Evolutionary conservation across 2,113 vertebrate genomes (phyloP).

Genomic region (Anoplopoma fimbria): DNA sequence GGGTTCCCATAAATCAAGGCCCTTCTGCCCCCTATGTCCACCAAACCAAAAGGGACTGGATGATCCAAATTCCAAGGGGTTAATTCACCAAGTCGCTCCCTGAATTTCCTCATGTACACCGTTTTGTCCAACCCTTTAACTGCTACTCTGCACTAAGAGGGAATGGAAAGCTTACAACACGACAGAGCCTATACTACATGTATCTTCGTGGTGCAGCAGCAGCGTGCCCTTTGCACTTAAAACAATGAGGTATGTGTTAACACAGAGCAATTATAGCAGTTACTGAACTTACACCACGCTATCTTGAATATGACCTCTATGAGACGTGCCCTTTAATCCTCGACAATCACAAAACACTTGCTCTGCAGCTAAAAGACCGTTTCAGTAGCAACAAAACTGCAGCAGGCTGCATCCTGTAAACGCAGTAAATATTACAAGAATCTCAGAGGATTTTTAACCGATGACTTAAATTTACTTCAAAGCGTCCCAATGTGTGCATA

Average conservation of each 20-base stretch:
- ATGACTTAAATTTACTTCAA: background rate
- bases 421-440: background rate
- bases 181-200: conserved; percentile 26
- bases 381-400: conserved; percentile 17
- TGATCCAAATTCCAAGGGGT: conserved; percentile 86
- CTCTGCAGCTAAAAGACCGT: conserved; percentile 26
- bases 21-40: conserved; percentile 79
- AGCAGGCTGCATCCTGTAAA: conserved; percentile 9
- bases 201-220: conserved; percentile 20
- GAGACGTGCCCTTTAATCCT: conserved; percentile 71
- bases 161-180: conserved; percentile 45
- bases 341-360: conserved; percentile 70
- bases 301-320: conserved; percentile 57
- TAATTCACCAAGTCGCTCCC: conserved; percentile 82
- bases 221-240: conserved; percentile 78
- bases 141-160: conserved; percentile 37
- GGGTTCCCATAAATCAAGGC: conserved; percentile 84
- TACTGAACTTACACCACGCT: conserved; percentile 61
- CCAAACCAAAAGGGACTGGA: conserved; percentile 78
- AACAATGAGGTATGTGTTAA: conserved; percentile 63
- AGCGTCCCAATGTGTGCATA: background rate
- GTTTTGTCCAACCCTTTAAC: conserved; percentile 41
- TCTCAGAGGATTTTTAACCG: background rate
- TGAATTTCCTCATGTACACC: conserved; percentile 72
- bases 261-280: conserved; percentile 54